phyloP scores from a whole-genome alignment of 1,140 invertebrate species.

The Temnothorax nylanderi region DNA sequence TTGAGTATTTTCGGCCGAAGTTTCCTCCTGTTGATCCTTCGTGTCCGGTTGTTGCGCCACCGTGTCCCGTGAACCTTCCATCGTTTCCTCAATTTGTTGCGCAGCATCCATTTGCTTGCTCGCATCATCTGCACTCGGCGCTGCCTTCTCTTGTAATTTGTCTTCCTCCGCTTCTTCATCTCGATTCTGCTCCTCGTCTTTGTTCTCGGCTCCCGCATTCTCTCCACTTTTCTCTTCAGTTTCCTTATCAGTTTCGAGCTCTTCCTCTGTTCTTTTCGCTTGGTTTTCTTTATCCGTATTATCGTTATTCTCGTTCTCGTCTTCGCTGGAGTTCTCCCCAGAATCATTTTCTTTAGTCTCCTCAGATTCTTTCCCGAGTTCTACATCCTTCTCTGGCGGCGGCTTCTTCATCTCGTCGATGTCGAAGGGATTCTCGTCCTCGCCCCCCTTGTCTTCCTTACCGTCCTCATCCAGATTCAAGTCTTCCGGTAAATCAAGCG shows the following conservation, averaged over 20 bases:
- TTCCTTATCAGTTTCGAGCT: slow-evolving; percentile 76
- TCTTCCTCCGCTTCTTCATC: slow-evolving; percentile 81
- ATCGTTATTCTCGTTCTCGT: slow-evolving; percentile 71
- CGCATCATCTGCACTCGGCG: slow-evolving; percentile 75
- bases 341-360: slow-evolving; percentile 75
- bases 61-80: slow-evolving; percentile 81
- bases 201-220: slow-evolving; percentile 78
- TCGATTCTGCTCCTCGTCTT: slow-evolving; percentile 83
- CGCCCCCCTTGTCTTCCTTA: slow-evolving; percentile 87
- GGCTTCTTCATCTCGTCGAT: slow-evolving; percentile 90
- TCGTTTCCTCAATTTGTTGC: slow-evolving; percentile 77
- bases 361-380: slow-evolving; percentile 72
- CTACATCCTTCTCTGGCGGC: slow-evolving; percentile 72
- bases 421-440: slow-evolving; percentile 93
- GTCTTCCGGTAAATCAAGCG: slow-evolving; percentile 95
- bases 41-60: slow-evolving; percentile 71
- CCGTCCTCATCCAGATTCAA: slow-evolving; percentile 91
- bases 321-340: slow-evolving; percentile 71
- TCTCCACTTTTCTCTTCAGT: slow-evolving; percentile 80
- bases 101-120: slow-evolving; percentile 81
- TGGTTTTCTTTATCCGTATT: slow-evolving; percentile 57
- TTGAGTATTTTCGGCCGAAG: slow-evolving; percentile 80
- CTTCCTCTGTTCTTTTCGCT: slow-evolving; percentile 75
- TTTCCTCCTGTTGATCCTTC: slow-evolving; percentile 68
- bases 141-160: slow-evolving; percentile 82